phyloP scores from a whole-genome alignment of 1,140 invertebrate genomes.

The Eurosta solidaginis region DNA sequence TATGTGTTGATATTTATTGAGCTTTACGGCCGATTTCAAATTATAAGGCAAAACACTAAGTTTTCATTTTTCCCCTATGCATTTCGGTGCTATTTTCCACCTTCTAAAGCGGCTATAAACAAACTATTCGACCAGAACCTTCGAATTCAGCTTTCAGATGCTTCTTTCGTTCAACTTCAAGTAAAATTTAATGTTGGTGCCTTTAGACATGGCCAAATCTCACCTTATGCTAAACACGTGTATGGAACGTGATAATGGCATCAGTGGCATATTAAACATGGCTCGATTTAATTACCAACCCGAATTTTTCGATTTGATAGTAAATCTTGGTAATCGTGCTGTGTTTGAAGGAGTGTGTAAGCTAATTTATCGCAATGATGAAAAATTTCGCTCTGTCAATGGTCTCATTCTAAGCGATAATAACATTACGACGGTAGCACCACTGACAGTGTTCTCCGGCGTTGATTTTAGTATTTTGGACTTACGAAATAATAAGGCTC shows the following conservation, averaged over 20 bases:
- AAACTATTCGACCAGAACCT: constrained; percentile 33
- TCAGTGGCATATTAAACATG: constrained; percentile 30
- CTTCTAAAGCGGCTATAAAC: constrained; percentile 29
- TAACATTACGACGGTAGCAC: constrained; percentile 21
- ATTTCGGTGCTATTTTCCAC: too few relatives aligned
- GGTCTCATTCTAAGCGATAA: constrained; percentile 34
- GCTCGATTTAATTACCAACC: neutral
- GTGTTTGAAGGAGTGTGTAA: constrained; percentile 33
- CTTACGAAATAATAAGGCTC: constrained; percentile 35
- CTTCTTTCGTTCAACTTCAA: neutral
- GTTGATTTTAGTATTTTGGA: constrained; percentile 29
- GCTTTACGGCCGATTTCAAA: too few relatives aligned
- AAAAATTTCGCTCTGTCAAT: constrained; percentile 28
- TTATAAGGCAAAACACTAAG: too few relatives aligned
- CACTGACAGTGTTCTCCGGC: constrained; percentile 23
- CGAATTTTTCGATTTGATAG: constrained; percentile 24
- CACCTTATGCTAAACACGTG: constrained; percentile 18
- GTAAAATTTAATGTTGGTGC: constrained; percentile 34
- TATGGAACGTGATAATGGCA: constrained; percentile 30
- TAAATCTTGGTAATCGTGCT: constrained; percentile 33
- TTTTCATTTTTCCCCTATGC: too few relatives aligned
- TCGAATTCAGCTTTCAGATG: constrained; percentile 20
- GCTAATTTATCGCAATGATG: constrained; percentile 35
- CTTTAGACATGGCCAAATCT: constrained; percentile 34
- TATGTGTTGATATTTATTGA: too few relatives aligned